Conservation (phyloP, 2,797 vertebrate species). For the Trematomus bernacchii region DNA sequence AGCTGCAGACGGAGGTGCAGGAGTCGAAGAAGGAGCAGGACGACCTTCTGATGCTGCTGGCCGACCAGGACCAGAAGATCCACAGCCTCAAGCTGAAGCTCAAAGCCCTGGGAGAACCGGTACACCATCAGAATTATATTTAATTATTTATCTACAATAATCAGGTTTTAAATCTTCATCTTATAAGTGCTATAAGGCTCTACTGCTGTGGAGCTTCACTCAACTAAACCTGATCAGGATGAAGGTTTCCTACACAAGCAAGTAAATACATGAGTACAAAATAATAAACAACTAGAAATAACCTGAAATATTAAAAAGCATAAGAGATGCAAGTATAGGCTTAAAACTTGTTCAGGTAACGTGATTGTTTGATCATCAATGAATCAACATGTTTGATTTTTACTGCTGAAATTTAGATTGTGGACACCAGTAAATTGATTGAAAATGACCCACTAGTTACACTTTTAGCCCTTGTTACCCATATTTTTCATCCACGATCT, state of each 20-base stretch:
- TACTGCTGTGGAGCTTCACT: too few species aligned
- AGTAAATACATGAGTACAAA: neutral
- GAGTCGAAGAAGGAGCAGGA: constrained; percentile 98
- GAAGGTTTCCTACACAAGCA: neutral
- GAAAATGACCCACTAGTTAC: neutral
- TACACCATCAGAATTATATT: constrained; percentile 60
- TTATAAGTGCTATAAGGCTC: neutral
- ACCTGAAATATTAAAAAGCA: too few species aligned
- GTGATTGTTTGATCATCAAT: too few species aligned
- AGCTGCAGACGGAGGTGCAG: constrained; percentile 90
- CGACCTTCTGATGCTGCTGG: constrained; percentile 95
- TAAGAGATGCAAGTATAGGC: too few species aligned
- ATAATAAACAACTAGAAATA: neutral
- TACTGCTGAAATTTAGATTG: too few species aligned
- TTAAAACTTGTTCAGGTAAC: too few species aligned
- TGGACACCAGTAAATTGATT: too few species aligned
- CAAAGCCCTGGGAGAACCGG: constrained; percentile 92
- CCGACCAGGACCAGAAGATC: constrained; percentile 99
- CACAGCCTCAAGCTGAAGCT: constrained; percentile 88
- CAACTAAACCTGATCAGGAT: neutral
- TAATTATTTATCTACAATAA: neutral
- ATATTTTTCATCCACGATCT: neutral
- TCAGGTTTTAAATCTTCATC: neutral
- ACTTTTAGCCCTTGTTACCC: neutral
- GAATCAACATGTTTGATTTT: too few species aligned